Evolutionary conservation across 2,888 invertebrate species (phyloP), one percentile per base, ranked within the genome.

Genomic region (Aphidoletes aphidimyza): DNA sequence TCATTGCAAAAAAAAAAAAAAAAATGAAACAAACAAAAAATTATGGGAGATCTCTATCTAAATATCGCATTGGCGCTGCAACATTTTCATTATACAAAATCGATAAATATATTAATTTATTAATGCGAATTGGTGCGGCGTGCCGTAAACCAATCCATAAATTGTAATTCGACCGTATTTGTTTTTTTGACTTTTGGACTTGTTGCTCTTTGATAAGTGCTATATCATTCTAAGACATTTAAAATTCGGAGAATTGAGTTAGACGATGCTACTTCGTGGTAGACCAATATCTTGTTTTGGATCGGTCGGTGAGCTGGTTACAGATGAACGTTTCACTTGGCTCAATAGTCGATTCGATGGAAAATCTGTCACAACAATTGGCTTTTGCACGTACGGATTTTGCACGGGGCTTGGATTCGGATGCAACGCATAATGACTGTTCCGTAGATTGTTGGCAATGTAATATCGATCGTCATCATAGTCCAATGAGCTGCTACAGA

Each of bases 211-310:
- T 69, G 69, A 69, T 69, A 30, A 69, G 54, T 78, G 34, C 17
- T 78, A 36, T 19, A n/a, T 81, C 9, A 22, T 37, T 37, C 81
- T 36, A 8, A 34, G 8, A 22, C 14, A 5, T 11, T 59, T 59
- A 59, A 59, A 59, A 59, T 59, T 26, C 1, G 11, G n/a, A 3
- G n/a, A n/a, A 81, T 81, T 37, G n/a, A 81, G 8, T 37, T 81
- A 81, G 9, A 81, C 81, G 37, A 81, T 81, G 81, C 81, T 81
- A n/a, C 81, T 81, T n/a, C 81, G 81, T n/a, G 81, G 81, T 81
- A 81, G 37, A 22, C 81, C 81, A 81, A 81, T 37, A 37, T 81
- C 81, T 81, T 81, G 81, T 37, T 37, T 36, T 81, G 81, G 81
- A 81, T 81, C 81, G 19, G 22, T 37, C 36, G 36, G 36, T 36